phyloP scores from a whole-genome alignment of 2,113 vertebrate species.

The Lipotes vexillifer region DNA sequence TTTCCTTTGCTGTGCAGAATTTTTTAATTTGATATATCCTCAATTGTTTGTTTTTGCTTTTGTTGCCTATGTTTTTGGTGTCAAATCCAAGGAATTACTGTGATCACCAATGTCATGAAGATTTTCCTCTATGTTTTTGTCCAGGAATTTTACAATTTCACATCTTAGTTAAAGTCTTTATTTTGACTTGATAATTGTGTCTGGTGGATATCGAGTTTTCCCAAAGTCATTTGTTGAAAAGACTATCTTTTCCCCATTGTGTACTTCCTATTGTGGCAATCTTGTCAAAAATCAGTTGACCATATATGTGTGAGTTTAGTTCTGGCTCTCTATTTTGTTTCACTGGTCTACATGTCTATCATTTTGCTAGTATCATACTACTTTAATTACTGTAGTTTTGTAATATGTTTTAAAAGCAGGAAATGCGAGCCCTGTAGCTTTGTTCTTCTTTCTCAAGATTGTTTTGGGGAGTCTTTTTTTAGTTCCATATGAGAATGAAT shows the following conservation, averaged over 20 bases:
- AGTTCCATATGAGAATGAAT: too few species aligned
- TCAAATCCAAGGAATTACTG: not conserved
- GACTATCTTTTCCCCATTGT: too few species aligned
- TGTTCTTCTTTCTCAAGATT: too few species aligned
- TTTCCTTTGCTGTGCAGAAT: not conserved
- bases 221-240: not conserved
- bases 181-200: not conserved
- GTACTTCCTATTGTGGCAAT: not conserved
- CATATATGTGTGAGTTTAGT: not conserved
- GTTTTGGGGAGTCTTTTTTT: too few species aligned
- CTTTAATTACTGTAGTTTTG: too few species aligned
- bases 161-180: not conserved
- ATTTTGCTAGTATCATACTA: too few species aligned
- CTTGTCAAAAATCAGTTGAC: too few species aligned
- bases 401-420: too few species aligned
- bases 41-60: not conserved
- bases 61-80: not conserved
- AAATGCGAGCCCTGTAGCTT: too few species aligned
- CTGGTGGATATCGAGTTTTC: not conserved
- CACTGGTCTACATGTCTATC: too few species aligned
- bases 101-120: not conserved
- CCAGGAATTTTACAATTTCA: not conserved
- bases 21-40: not conserved
- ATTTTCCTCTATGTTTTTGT: not conserved
- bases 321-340: too few species aligned